A percentile compares a stretch with the other conserved stretches of the same genome.
Evolutionary conservation across 1,140 invertebrate genomes (phyloP).

Genomic region (Brachionus calyciflorus): DNA sequence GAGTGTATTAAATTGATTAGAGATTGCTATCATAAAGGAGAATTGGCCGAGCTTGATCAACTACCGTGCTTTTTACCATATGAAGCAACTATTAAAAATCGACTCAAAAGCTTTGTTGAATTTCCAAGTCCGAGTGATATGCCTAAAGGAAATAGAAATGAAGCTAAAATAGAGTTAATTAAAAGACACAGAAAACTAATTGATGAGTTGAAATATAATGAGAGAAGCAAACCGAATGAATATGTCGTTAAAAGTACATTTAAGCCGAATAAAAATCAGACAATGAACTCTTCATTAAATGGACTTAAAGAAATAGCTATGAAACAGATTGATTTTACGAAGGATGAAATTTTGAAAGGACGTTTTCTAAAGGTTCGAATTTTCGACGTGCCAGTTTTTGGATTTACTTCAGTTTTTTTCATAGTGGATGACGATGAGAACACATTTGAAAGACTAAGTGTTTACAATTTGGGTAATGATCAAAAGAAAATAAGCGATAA

Average conservation of each 20-base stretch:
- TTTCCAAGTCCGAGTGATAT: neutral
- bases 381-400: neutral
- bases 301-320: neutral
- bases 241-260: neutral
- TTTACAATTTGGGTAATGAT: neutral
- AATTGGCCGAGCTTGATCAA: conserved; percentile 9
- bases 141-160: neutral
- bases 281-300: neutral
- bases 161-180: too few species aligned
- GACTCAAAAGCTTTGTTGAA: neutral
- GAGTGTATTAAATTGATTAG: neutral
- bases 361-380: neutral
- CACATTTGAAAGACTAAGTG: neutral
- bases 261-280: neutral
- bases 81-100: neutral
- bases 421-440: neutral
- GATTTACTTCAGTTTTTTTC: neutral
- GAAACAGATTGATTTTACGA: neutral
- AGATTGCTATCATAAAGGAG: neutral
- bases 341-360: neutral
- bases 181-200: neutral
- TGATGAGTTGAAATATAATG: neutral
- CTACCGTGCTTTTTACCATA: conserved; percentile 37
- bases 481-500: neutral
- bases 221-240: neutral